Conservation (phyloP, 2,797 vertebrate genomes). For the Lagocephalus sceleratus region DNA sequence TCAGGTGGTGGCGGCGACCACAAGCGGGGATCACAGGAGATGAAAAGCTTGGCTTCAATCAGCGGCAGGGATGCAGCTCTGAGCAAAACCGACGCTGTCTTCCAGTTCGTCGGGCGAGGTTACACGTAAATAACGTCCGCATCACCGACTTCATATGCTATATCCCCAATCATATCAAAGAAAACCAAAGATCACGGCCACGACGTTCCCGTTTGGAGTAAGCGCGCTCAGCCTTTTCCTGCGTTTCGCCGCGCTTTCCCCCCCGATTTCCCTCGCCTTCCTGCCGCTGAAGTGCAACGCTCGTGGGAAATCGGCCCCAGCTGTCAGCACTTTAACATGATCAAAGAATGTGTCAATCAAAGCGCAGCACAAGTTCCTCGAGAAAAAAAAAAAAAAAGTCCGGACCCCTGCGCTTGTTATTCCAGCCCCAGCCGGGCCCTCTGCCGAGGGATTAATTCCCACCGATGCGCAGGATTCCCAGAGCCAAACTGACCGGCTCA, state of each 20-base stretch:
- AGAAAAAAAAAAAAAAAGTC: constrained; percentile 46
- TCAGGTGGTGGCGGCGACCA: no score
- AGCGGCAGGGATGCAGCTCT: no score
- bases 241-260: constrained; percentile 42
- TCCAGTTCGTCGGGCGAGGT: no score
- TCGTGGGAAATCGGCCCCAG: constrained; percentile 71
- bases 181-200: constrained; percentile 30
- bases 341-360: constrained; percentile 73
- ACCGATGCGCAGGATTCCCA: constrained; percentile 47
- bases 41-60: no score
- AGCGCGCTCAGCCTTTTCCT: no score
- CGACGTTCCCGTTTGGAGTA: constrained; percentile 6
- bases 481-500: constrained; percentile 53
- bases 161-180: no score
- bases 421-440: constrained; percentile 49
- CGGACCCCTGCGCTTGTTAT: constrained; percentile 65
- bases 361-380: constrained; percentile 40
- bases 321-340: constrained; percentile 77
- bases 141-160: constrained; percentile 7
- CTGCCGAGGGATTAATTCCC: constrained; percentile 43
- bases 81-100: no score
- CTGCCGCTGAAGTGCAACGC: constrained; percentile 64
- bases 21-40: no score
- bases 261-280: constrained; percentile 46
- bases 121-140: no score